Base-by-base conservation (phyloP, 2,888 invertebrate genomes). In the Deilephila elpenor region DNA sequence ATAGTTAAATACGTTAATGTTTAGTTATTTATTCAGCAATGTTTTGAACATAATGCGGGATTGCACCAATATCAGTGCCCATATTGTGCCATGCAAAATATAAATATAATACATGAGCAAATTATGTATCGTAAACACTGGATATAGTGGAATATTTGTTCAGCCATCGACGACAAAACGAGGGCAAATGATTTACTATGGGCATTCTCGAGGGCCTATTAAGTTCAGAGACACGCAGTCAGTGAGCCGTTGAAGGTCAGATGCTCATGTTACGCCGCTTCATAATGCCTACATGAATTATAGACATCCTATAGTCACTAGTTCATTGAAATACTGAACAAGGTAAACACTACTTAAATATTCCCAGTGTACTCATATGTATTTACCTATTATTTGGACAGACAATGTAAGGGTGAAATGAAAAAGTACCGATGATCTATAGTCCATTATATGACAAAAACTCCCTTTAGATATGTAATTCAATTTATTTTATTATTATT, bases 211-310 rank as follows among this genome's bases (percentile, higher is more conserved):
- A 84, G 83, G 82, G 83, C 79, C 83, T 85, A 86, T 84, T 86
- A 83, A 84, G 85, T 87, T 86, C 86, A 86, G 82, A 88, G 83
- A 85, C 83, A 85, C 83, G 84, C 84, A 84, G 79, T 79, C 84
- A 85, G 85, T 82, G 86, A 86, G 84, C 86, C 87, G 87, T 83
- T 83, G 88, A 89, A 90, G 89, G 90, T 86, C 82, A 83, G 75
- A 80, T 81, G 79, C 84, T 89, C 85, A 80, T 83, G 85, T 88
- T 87, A 88, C 87, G 78, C 62, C 51, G 62, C 62, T 34, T 29
- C 34, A 72, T 62, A 62, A 62, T 59, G 7, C 51, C 29, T n/a
- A 51, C 19, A 25, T 60, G 7, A n/a, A 8, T 17, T 53, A 61
- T 19, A 37, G 44, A 44, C 44, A 44, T 11, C 14, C 44, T 32